These are phyloP conservation scores for Cryptus viduatorius DNA, from an alignment of 2,888 invertebrate species.

Conservation along the genomic window DNA sequence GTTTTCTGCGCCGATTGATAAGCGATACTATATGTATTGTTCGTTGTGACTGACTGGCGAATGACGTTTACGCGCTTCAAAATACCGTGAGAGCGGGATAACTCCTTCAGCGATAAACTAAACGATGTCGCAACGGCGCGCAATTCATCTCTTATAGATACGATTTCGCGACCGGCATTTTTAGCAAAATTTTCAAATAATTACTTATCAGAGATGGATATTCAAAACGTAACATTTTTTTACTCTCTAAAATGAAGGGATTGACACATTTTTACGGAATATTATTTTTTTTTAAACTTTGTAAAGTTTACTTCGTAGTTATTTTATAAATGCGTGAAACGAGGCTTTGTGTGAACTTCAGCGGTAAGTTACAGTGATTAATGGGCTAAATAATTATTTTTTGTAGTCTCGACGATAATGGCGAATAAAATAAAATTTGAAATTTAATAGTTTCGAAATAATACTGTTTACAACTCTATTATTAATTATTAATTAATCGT, in stretches of 20 bases:
- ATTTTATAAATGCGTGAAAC: too few relatives aligned
- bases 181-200: slow-evolving; percentile 9
- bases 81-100: neutral
- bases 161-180: slow-evolving; percentile 5
- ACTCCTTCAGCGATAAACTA: neutral
- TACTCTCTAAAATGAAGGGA: neutral
- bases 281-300: too few relatives aligned
- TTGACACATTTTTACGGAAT: too few relatives aligned
- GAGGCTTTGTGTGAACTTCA: too few relatives aligned
- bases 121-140: slow-evolving; percentile 2
- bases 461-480: neutral
- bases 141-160: slow-evolving; percentile 11
- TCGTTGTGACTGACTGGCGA: neutral
- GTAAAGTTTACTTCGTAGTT: too few relatives aligned
- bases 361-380: too few relatives aligned
- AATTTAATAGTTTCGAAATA: neutral
- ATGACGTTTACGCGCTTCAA: neutral
- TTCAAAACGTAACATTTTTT: neutral
- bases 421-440: too few relatives aligned
- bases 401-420: too few relatives aligned
- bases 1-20: slow-evolving; percentile 2
- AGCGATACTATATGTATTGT: neutral
- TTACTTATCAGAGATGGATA: neutral
- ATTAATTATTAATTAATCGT: neutral
- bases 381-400: too few relatives aligned